Base-by-base conservation (phyloP, 2,888 invertebrate species). In the Lydus trimaculatus region DNA sequence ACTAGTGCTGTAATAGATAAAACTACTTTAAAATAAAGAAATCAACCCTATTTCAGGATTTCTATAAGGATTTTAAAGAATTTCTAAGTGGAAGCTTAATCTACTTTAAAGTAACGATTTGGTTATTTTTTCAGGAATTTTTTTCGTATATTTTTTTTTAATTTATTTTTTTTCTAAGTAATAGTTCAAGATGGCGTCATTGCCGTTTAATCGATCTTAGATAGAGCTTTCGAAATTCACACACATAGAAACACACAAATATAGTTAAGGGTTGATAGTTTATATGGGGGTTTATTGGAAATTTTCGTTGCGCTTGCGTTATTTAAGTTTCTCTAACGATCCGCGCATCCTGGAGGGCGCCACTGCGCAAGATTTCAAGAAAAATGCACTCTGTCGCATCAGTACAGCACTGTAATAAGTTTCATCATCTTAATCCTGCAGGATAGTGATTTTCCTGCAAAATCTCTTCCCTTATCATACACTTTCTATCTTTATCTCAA, bases 331-430 rank as follows among this genome's bases (percentile, higher is more conserved):
- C 80, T 77, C 81, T 85, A 85, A 85, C 85, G 85, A 85, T 85
- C 84, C 81, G 84, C 84, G 84, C 84, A 83, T 75, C 78, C 79
- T 75, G 77, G 78, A 79, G 80, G 81, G 80, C 81, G 82, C 81
- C 82, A 80, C 77, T 81, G 85, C 85, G 84, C 84, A 85, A 82
- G 80, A 81, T 83, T 83, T 83, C 76, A 83, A 85, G 85, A 85
- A 85, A 85, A 85, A 85, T 85, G 82, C 84, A 82, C 80, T 80
- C 81, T 83, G 84, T 84, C 84, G 84, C 84, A 84, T 81, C 79
- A 75, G 84, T 84, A 84, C 83, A 84, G 83, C 80, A 78, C 72
- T 70, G 76, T 78, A 81, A 84, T 84, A 80, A 84, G 81, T 82
- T 77, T 73, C 56, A 28, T 56, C 56, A 28, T 56, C 56, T 56